phyloP scores from a whole-genome alignment of 1,140 invertebrate species.

The Rhopalosiphum maidis region DNA sequence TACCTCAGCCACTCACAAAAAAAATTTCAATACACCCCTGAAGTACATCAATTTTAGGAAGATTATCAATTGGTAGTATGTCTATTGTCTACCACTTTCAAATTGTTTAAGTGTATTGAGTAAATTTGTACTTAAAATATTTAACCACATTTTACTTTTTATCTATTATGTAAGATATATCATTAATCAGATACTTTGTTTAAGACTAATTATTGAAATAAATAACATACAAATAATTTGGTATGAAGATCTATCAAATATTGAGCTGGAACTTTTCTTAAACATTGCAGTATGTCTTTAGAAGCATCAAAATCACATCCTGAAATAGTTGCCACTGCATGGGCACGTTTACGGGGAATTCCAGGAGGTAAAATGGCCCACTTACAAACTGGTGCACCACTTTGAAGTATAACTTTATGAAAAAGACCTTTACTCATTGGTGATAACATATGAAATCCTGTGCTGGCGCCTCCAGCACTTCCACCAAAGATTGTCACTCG shows the following conservation, averaged over 20 bases:
- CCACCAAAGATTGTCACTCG: constrained; percentile 60
- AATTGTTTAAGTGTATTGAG: neutral
- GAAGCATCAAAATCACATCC: neutral
- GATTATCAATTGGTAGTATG: too few relatives aligned
- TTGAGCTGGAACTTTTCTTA: neutral
- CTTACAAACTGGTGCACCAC: constrained; percentile 17
- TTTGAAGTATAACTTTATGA: constrained; percentile 57
- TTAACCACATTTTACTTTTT: neutral
- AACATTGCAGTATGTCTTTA: neutral
- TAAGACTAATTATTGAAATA: neutral
- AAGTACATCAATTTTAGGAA: too few relatives aligned
- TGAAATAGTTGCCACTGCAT: neutral
- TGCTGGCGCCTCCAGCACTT: constrained; percentile 60
- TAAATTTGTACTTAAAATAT: neutral
- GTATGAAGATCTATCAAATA: neutral
- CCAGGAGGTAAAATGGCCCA: neutral
- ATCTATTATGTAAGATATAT: neutral
- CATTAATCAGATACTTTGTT: neutral
- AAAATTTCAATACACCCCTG: too few relatives aligned
- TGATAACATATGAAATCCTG: constrained; percentile 57
- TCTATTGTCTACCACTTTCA: neutral
- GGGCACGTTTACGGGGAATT: neutral
- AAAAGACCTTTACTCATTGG: constrained; percentile 58
- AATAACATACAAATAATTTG: constrained; percentile 4
- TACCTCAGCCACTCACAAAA: too few relatives aligned